These are phyloP conservation scores for Rosalia funebris DNA, from an alignment of 2,888 invertebrate genomes.

Conservation along the genomic window DNA sequence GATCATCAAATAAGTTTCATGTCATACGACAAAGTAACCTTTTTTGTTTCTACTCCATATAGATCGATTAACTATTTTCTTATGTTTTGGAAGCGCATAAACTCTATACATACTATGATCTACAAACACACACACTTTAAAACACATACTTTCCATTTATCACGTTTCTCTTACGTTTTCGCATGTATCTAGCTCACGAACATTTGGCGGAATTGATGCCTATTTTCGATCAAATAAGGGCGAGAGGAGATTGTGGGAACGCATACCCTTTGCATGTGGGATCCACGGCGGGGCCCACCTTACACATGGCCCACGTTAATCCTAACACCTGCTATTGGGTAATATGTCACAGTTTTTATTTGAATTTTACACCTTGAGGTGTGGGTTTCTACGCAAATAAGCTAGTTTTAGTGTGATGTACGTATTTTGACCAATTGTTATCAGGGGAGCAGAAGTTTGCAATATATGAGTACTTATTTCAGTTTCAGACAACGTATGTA, in stretches of 20 bases:
- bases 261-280: slow-evolving; percentile 90
- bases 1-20: no score
- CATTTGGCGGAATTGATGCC: slow-evolving; percentile 96
- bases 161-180: slow-evolving; percentile 30
- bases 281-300: slow-evolving; percentile 74
- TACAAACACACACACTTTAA: slow-evolving; percentile 11
- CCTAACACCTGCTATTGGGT: slow-evolving; percentile 80
- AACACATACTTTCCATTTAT: slow-evolving; percentile 23
- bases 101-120: no score
- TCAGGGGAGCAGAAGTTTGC: slow-evolving; percentile 1
- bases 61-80: no score
- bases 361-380: slow-evolving; percentile 40
- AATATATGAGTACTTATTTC: no score
- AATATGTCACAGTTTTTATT: slow-evolving; percentile 60
- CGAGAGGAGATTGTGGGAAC: slow-evolving; percentile 90
- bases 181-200: slow-evolving; percentile 79
- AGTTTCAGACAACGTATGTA: no score
- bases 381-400: slow-evolving; percentile 50
- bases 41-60: no score
- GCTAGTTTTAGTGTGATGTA: slow-evolving; percentile 26
- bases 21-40: no score
- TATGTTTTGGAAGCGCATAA: no score
- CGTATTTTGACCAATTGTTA: slow-evolving; percentile 26
- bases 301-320: slow-evolving; percentile 68
- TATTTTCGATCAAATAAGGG: slow-evolving; percentile 92